Evolutionary conservation across 2,888 invertebrate genomes (phyloP).

Genomic region (Trichogramma dendrolimi): DNA sequence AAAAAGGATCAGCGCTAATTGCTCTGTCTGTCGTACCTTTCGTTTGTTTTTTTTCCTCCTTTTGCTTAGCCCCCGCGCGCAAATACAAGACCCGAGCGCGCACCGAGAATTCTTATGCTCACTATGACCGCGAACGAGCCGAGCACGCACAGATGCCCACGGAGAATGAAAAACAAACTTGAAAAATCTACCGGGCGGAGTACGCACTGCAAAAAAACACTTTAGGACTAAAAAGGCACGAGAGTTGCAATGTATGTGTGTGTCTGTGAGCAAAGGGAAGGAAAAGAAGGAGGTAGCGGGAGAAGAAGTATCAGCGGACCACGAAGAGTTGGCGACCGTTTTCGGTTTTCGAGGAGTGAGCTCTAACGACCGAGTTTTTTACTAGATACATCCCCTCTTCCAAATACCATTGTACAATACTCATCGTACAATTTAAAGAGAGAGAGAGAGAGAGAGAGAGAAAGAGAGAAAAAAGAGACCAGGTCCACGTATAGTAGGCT

Average conservation of each 20-base stretch:
- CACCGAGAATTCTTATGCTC: background rate
- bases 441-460: background rate
- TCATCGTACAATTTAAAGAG: background rate
- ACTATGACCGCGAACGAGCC: constrained; percentile 2
- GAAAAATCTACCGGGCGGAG: constrained; percentile 15
- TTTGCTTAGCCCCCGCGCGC: background rate
- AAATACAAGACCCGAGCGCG: background rate
- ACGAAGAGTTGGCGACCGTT: too few relatives aligned
- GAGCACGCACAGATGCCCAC: too few relatives aligned
- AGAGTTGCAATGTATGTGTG: too few relatives aligned
- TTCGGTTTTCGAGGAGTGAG: too few relatives aligned
- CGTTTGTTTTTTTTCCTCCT: background rate
- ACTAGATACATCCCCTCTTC: too few relatives aligned
- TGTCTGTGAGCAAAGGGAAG: constrained; percentile 4
- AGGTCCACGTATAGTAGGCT: too few relatives aligned
- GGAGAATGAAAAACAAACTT: constrained; percentile 19
- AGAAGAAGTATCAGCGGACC: too few relatives aligned
- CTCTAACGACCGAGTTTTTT: too few relatives aligned
- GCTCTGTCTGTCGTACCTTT: background rate
- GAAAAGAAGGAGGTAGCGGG: background rate
- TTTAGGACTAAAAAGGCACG: constrained; percentile 1
- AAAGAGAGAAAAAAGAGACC: background rate
- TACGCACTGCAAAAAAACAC: background rate
- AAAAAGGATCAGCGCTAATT: constrained; percentile 14
- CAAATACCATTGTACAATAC: background rate